A percentile compares a stretch with the other conserved stretches of the same genome.
phyloP scores from a whole-genome alignment of 1,140 invertebrate genomes.

The Oedothorax gibbosus region DNA sequence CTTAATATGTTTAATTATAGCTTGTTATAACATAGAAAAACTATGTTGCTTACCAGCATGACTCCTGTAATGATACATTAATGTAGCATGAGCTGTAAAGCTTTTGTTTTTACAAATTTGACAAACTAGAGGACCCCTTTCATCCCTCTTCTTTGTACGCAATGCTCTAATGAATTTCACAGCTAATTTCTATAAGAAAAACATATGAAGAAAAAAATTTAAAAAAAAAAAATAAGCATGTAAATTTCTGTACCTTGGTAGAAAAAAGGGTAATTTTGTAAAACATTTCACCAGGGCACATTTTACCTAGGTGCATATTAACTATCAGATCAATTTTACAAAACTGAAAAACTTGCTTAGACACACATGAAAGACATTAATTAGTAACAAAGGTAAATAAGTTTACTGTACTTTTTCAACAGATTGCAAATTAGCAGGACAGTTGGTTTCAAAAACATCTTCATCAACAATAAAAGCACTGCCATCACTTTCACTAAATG shows the following conservation, averaged over 20 bases:
- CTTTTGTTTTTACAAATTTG: constrained; percentile 76
- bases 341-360: too few relatives aligned
- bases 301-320: too few relatives aligned
- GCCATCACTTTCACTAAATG: not conserved
- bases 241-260: too few relatives aligned
- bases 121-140: constrained; percentile 72
- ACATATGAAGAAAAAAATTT: too few relatives aligned
- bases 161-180: constrained; percentile 69
- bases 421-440: constrained; percentile 30
- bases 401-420: constrained; percentile 12
- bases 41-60: constrained; percentile 72
- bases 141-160: constrained; percentile 66
- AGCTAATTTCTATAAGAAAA: constrained; percentile 63
- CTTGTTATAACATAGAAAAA: not conserved
- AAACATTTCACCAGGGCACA: too few relatives aligned
- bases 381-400: too few relatives aligned
- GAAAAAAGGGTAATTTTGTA: too few relatives aligned
- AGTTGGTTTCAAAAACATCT: constrained; percentile 6
- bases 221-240: too few relatives aligned
- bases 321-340: too few relatives aligned
- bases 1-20: not conserved
- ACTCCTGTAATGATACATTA: constrained; percentile 77
- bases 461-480: not conserved
- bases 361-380: too few relatives aligned
- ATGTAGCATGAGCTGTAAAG: constrained; percentile 76